Percentiles rank a stretch among this genome's conserved stretches.
Evolutionary conservation across 1,140 invertebrate species (phyloP).

Genomic region (Aphaenogaster rudis): DNA sequence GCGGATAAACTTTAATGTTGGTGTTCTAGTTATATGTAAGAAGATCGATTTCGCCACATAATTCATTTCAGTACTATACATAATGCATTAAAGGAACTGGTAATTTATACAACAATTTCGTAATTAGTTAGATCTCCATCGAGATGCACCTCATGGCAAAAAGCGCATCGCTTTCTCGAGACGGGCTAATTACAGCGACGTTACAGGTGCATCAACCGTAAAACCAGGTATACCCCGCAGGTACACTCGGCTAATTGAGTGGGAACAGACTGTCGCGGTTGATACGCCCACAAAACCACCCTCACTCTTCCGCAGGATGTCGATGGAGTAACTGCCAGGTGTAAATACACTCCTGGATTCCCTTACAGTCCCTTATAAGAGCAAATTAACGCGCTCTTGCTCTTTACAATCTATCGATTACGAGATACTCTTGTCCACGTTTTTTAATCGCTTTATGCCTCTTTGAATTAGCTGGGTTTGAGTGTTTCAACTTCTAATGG

Average conservation of each 20-base stretch:
- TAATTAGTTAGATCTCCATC: neutral
- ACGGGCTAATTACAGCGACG: constrained; percentile 74
- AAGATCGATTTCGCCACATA: neutral
- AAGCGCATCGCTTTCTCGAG: neutral
- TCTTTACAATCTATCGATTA: neutral
- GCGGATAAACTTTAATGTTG: neutral
- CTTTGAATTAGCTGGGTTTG: neutral
- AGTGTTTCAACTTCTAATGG: neutral
- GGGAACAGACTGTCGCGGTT: constrained; percentile 65
- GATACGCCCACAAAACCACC: constrained; percentile 65
- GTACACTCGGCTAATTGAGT: constrained; percentile 74
- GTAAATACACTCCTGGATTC: constrained; percentile 18
- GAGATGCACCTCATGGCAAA: neutral
- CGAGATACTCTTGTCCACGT: neutral
- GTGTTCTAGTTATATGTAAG: neutral
- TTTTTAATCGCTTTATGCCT: neutral
- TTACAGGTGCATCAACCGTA: constrained; percentile 72
- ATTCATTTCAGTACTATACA: neutral
- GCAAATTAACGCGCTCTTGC: constrained; percentile 13
- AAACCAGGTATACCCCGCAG: constrained; percentile 57
- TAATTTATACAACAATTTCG: neutral
- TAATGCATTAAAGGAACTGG: neutral
- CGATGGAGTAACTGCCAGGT: constrained; percentile 31
- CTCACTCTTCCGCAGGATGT: neutral
- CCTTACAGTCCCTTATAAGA: too few relatives aligned